Conservation (phyloP, 2,113 vertebrate genomes). For the Callocephalon fimbriatum region DNA sequence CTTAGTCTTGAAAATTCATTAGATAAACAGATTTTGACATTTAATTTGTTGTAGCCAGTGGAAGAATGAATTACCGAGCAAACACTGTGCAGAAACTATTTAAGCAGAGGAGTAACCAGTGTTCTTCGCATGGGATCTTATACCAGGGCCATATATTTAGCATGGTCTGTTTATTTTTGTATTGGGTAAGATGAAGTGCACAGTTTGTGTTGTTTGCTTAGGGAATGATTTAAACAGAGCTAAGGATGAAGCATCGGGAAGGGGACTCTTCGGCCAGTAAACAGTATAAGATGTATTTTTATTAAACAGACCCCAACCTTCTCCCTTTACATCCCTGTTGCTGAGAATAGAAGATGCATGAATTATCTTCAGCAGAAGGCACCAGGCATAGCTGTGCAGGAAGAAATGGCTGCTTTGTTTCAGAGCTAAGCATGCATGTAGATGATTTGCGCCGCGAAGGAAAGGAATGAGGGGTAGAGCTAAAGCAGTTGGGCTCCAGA, state of each 20-base stretch:
- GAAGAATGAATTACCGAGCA: not conserved
- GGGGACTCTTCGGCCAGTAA: constrained; percentile 10
- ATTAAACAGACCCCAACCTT: constrained; percentile 3
- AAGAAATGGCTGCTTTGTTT: not conserved
- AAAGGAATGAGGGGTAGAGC: not conserved
- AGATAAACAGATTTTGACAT: constrained; percentile 45
- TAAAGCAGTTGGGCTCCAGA: not conserved
- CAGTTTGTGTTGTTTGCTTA: constrained; percentile 37
- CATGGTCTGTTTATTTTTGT: constrained; percentile 9
- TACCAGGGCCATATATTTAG: constrained; percentile 10
- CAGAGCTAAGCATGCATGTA: not conserved
- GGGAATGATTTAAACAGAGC: constrained; percentile 43
- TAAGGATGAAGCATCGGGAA: constrained; percentile 25
- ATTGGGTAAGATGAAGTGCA: not conserved
- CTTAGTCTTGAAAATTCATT: constrained; percentile 21
- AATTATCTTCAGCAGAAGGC: constrained; percentile 24
- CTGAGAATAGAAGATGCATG: not conserved
- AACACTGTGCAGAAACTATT: not conserved
- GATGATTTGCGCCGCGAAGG: not conserved
- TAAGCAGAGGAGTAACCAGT: not conserved
- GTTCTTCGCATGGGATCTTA: not conserved
- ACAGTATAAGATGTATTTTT: constrained; percentile 18
- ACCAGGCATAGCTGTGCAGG: not conserved
- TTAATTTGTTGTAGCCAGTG: constrained; percentile 30
- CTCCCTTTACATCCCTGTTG: not conserved